Percentiles rank a stretch among this genome's conserved stretches.
Evolutionary conservation across 1,140 invertebrate genomes (phyloP).

Genomic region (Lepeophtheirus salmonis): DNA sequence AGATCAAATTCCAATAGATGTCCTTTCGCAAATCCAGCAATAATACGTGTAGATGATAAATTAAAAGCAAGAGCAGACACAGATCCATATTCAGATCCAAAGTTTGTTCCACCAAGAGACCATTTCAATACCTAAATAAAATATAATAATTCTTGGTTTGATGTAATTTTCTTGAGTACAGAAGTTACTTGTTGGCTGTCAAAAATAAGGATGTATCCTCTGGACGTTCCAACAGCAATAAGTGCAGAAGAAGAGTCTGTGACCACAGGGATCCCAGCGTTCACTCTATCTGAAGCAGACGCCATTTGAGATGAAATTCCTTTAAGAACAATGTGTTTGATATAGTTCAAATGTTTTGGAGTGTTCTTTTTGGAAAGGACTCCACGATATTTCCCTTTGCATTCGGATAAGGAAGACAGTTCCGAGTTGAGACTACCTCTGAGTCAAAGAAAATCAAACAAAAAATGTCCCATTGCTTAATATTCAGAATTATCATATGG

Average conservation of each 20-base stretch:
- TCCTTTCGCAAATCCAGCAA: constrained; percentile 71
- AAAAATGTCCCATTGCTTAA: constrained; percentile 25
- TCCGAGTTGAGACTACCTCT: constrained; percentile 25
- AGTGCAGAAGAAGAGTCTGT: constrained; percentile 50
- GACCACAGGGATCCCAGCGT: constrained; percentile 67
- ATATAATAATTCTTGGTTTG: constrained; percentile 26
- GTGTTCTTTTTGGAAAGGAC: constrained; percentile 23
- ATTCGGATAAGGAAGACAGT: constrained; percentile 23
- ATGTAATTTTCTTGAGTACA: too few species aligned
- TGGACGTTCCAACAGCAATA: constrained; percentile 75
- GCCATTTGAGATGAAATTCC: constrained; percentile 65
- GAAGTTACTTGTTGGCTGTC: too few species aligned
- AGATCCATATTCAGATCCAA: constrained; percentile 35
- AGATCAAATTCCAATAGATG: constrained; percentile 65
- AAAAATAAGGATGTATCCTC: constrained; percentile 28
- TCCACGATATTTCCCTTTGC: constrained; percentile 22
- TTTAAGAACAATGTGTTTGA: constrained; percentile 58
- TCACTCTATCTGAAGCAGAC: constrained; percentile 63
- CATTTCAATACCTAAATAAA: constrained; percentile 41
- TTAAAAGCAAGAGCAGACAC: constrained; percentile 49
- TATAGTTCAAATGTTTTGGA: constrained; percentile 36
- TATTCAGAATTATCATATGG: constrained; percentile 3
- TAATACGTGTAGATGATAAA: constrained; percentile 52
- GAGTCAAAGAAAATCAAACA: constrained; percentile 26
- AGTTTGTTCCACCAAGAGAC: constrained; percentile 35